Conservation (phyloP, 2,113 vertebrate species). For the Urocitellus parryii region DNA sequence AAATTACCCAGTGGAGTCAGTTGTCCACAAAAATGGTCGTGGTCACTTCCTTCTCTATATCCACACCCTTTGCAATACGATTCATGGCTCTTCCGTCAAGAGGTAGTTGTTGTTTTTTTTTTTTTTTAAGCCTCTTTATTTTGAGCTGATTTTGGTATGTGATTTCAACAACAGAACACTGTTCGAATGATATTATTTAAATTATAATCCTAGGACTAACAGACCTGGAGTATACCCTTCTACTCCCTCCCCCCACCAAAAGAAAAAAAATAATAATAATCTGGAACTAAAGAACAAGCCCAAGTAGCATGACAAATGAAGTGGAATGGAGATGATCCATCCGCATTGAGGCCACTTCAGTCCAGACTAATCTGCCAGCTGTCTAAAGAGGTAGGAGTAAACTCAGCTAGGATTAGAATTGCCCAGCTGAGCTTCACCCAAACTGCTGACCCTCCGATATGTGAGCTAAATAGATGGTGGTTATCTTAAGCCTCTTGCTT, state of each 20-base stretch:
- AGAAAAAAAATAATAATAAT: background rate
- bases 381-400: background rate
- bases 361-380: background rate
- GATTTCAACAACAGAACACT: background rate
- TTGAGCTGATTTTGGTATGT: background rate
- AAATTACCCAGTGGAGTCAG: background rate
- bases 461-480: background rate
- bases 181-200: background rate
- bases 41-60: background rate
- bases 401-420: background rate
- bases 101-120: background rate
- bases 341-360: background rate
- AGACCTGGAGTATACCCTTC: background rate
- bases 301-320: background rate
- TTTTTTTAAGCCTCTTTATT: background rate
- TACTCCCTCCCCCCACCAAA: no score
- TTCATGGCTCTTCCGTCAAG: background rate
- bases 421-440: background rate
- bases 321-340: background rate
- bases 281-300: background rate
- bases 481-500: background rate
- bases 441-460: background rate
- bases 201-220: background rate
- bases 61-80: background rate
- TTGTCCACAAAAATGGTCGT: background rate